A percentile compares a stretch with the other conserved stretches of the same genome.
Conservation (phyloP, 2,113 vertebrate species). For the Periophthalmodon schlosseri region DNA sequence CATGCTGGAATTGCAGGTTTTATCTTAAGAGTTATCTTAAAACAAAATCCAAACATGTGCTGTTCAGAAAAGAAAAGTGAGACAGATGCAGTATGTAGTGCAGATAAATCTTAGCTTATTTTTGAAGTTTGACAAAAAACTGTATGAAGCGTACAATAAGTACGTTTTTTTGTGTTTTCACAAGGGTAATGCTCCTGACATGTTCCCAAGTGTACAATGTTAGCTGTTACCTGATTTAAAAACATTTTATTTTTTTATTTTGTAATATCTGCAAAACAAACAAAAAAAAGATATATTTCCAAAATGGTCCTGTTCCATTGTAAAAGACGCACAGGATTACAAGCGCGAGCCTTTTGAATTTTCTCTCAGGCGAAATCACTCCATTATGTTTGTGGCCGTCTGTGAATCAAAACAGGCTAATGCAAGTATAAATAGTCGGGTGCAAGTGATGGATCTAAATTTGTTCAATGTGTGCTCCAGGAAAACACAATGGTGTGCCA, state of each 20-base stretch:
- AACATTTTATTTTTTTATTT: no score
- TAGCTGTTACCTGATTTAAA: no score
- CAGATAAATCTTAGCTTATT: background rate
- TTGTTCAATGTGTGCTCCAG: slow-evolving; percentile 70
- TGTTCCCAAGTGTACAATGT: no score
- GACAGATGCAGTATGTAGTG: background rate
- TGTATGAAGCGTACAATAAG: no score
- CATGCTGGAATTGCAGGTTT: background rate
- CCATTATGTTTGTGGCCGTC: slow-evolving; percentile 63
- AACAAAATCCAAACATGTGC: no score
- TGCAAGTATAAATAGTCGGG: slow-evolving; percentile 58
- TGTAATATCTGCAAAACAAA: no score
- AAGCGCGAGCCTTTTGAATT: slow-evolving; percentile 18
- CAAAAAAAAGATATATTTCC: background rate
- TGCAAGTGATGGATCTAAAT: slow-evolving; percentile 65
- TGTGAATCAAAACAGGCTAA: slow-evolving; percentile 72
- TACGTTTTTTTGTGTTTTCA: no score
- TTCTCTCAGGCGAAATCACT: slow-evolving; percentile 61
- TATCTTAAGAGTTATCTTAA: background rate
- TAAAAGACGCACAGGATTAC: slow-evolving; percentile 37
- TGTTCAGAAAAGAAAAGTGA: background rate
- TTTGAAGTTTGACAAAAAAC: no score
- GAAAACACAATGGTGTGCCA: slow-evolving; percentile 63
- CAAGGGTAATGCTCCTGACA: no score
- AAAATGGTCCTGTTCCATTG: background rate